Percentiles rank a stretch among this genome's conserved stretches.
Evolutionary conservation across 2,113 vertebrate genomes (phyloP).

Genomic region (Hylia prasina): DNA sequence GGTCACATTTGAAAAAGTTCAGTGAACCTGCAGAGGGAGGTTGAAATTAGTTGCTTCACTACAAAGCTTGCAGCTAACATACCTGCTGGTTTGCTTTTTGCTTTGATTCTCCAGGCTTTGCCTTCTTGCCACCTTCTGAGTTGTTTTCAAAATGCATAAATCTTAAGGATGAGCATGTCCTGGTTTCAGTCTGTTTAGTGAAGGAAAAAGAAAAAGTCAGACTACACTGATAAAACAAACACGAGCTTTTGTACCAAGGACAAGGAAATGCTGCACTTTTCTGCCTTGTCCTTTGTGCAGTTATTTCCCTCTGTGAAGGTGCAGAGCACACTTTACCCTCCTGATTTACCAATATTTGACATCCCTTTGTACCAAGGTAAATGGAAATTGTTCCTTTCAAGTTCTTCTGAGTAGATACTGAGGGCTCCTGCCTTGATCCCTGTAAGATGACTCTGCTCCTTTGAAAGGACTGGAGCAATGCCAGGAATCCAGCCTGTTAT

Average conservation of each 20-base stretch:
- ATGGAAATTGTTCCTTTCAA: constrained; percentile 21
- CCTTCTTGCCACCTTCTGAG: constrained; percentile 54
- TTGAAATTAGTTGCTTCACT: constrained; percentile 74
- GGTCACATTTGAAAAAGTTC: constrained; percentile 82
- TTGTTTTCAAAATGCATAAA: constrained; percentile 44
- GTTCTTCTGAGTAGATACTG: not conserved
- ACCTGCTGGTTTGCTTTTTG: constrained; percentile 71
- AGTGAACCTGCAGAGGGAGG: constrained; percentile 81
- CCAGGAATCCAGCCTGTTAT: constrained; percentile 8
- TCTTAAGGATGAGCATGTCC: constrained; percentile 42
- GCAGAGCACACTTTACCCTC: not conserved
- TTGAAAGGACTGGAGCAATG: not conserved
- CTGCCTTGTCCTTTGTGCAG: not conserved
- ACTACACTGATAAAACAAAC: not conserved
- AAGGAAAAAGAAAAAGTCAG: not conserved
- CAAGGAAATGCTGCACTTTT: not conserved
- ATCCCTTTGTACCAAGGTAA: constrained; percentile 4
- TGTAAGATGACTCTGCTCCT: constrained; percentile 3
- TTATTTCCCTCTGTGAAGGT: not conserved
- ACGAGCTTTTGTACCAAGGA: not conserved
- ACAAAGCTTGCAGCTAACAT: constrained; percentile 61
- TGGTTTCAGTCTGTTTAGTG: constrained; percentile 8
- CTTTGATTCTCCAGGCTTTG: constrained; percentile 46
- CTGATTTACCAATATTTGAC: constrained; percentile 8
- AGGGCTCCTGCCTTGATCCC: constrained; percentile 16